Conservation (phyloP, 2,797 vertebrate species). For the Strix occidentalis region DNA sequence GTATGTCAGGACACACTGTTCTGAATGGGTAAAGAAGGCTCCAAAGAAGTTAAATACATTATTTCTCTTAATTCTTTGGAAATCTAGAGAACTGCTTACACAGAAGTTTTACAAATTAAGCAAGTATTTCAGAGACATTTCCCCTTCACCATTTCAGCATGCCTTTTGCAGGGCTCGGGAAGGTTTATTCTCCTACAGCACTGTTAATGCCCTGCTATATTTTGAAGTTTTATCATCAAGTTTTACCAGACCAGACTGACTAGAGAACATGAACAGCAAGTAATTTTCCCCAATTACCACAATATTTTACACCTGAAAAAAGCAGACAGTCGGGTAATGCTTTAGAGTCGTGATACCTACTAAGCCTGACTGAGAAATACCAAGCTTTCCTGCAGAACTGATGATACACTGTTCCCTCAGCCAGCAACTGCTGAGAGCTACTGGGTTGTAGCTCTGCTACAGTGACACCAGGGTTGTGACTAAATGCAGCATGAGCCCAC, state of each 20-base stretch:
- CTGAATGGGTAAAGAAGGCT: background rate
- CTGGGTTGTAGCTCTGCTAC: background rate
- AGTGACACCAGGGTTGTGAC: background rate
- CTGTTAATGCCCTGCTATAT: too few species aligned
- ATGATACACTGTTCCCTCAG: background rate
- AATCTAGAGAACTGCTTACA: background rate
- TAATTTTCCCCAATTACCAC: background rate
- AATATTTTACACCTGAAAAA: background rate
- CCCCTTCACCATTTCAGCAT: background rate
- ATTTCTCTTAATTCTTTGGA: background rate
- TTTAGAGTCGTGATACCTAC: background rate
- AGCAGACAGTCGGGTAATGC: background rate
- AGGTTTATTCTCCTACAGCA: rapidly evolving
- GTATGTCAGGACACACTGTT: background rate
- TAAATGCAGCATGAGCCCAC: background rate
- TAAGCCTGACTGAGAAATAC: background rate
- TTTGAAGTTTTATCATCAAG: background rate
- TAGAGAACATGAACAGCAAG: background rate
- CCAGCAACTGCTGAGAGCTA: background rate
- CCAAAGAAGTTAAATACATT: background rate
- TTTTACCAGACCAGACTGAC: background rate
- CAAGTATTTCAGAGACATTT: background rate
- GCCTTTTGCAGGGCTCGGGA: background rate
- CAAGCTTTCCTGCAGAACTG: background rate
- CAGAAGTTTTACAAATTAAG: background rate